Conservation (phyloP, 2,113 vertebrate genomes). For the Cacatua alba region DNA sequence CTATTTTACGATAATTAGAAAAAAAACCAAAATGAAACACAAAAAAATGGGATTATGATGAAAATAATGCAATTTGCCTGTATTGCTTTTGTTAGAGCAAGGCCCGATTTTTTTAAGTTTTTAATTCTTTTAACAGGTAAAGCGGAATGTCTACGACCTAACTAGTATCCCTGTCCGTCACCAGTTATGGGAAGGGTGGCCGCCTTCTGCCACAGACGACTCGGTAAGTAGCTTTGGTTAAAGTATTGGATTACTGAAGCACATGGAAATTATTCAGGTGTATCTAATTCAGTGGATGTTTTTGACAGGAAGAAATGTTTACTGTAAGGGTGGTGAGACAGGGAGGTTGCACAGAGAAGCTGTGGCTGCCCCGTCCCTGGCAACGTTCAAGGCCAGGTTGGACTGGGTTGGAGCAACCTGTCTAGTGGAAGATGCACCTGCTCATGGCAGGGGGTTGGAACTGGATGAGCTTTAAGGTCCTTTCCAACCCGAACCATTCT, state of each 20-base stretch:
- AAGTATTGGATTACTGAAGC: neutral
- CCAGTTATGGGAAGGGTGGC: conserved; percentile 98
- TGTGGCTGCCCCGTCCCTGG: neutral
- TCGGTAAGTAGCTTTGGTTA: conserved; percentile 80
- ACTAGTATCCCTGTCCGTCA: conserved; percentile 98
- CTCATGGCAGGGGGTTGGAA: neutral
- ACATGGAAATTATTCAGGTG: neutral
- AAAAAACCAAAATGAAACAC: neutral
- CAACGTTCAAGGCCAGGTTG: neutral
- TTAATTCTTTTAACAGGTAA: conserved; percentile 81
- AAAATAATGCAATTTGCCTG: neutral
- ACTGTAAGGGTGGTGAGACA: neutral
- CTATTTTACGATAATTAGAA: neutral
- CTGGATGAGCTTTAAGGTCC: neutral
- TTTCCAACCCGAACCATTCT: neutral
- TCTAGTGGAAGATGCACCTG: neutral
- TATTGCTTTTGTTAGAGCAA: neutral
- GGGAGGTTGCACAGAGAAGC: neutral
- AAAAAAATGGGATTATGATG: neutral
- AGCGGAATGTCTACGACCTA: conserved; percentile 95
- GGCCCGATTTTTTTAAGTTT: neutral
- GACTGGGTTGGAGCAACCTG: neutral
- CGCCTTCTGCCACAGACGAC: conserved; percentile 89
- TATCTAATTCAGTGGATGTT: neutral
- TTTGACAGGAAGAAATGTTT: neutral